A percentile compares a stretch with the other conserved stretches of the same genome.
Conservation (phyloP, 1,140 invertebrate genomes). For the Drosophila watanabei region DNA sequence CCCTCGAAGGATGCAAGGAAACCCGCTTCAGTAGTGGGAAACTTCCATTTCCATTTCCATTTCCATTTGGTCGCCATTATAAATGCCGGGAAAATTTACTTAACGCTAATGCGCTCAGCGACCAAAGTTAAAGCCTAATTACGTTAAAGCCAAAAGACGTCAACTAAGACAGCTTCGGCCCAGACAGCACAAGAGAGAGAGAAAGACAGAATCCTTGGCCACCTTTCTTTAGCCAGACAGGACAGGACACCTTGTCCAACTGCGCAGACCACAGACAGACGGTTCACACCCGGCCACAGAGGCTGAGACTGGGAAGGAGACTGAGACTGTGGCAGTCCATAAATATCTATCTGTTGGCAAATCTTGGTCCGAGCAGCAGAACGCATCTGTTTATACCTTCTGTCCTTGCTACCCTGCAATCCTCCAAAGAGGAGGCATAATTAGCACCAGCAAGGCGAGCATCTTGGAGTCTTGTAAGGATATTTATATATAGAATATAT, state of each 20-base stretch:
- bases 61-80: slow-evolving; percentile 16
- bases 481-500: not conserved
- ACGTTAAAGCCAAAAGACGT: slow-evolving; percentile 54
- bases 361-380: slow-evolving; percentile 51
- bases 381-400: slow-evolving; percentile 37
- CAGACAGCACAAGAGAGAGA: slow-evolving; percentile 2
- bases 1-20: not conserved
- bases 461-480: not conserved
- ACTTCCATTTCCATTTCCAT: slow-evolving; percentile 15
- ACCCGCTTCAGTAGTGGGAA: slow-evolving; percentile 13
- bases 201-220: slow-evolving; percentile 13
- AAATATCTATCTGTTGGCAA: slow-evolving; percentile 66
- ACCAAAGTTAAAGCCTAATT: slow-evolving; percentile 60
- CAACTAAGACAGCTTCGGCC: slow-evolving; percentile 23
- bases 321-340: slow-evolving; percentile 62
- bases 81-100: slow-evolving; percentile 45
- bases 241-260: slow-evolving; percentile 52
- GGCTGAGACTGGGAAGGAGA: not conserved
- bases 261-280: slow-evolving; percentile 45
- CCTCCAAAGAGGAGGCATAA: not conserved
- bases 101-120: slow-evolving; percentile 49
- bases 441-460: not conserved
- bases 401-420: slow-evolving; percentile 23
- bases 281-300: slow-evolving; percentile 16
- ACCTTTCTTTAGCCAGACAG: slow-evolving; percentile 40